A percentile compares a stretch with the other conserved stretches of the same genome.
These are phyloP conservation scores for Drosophila sturtevanti DNA, from an alignment of 1,140 invertebrate genomes.

Conservation along the genomic window DNA sequence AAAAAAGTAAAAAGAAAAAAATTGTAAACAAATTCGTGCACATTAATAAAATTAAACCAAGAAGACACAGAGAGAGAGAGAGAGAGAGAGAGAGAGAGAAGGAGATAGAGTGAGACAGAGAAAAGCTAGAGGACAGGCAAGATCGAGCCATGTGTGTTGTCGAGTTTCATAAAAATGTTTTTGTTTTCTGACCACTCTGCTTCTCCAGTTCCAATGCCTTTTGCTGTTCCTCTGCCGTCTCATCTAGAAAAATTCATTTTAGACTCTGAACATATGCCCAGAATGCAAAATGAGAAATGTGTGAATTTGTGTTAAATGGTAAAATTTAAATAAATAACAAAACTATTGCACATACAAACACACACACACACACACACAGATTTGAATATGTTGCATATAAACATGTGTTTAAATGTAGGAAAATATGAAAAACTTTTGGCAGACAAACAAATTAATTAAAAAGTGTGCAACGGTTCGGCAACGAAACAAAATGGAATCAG, in stretches of 20 bases:
- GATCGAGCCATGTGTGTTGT: conserved; percentile 49
- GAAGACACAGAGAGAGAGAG: conserved; percentile 16
- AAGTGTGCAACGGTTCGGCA: conserved; percentile 60
- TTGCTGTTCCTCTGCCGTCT: neutral
- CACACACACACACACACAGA: conserved; percentile 23
- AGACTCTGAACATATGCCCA: neutral
- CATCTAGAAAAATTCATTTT: neutral
- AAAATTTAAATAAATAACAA: conserved; percentile 23
- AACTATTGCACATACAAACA: neutral
- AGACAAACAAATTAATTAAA: conserved; percentile 77
- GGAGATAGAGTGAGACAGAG: neutral
- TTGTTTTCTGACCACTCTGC: neutral
- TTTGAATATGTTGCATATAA: conserved; percentile 17
- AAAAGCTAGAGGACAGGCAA: neutral
- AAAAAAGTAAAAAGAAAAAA: neutral
- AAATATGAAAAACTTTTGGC: conserved; percentile 13
- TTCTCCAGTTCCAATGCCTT: neutral
- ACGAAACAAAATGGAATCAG: conserved; percentile 63
- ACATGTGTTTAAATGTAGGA: conserved; percentile 32
- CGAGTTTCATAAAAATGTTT: conserved; percentile 3
- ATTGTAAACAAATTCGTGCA: conserved; percentile 63
- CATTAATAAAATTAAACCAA: conserved; percentile 69
- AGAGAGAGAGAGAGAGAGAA: conserved; percentile 14
- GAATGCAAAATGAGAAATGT: conserved; percentile 2
- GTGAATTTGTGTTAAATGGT: conserved; percentile 30